A percentile compares a stretch with the other conserved stretches of the same genome.
These are phyloP conservation scores for Glaucopsyche alexis DNA, from an alignment of 2,888 invertebrate genomes.

Conservation along the genomic window DNA sequence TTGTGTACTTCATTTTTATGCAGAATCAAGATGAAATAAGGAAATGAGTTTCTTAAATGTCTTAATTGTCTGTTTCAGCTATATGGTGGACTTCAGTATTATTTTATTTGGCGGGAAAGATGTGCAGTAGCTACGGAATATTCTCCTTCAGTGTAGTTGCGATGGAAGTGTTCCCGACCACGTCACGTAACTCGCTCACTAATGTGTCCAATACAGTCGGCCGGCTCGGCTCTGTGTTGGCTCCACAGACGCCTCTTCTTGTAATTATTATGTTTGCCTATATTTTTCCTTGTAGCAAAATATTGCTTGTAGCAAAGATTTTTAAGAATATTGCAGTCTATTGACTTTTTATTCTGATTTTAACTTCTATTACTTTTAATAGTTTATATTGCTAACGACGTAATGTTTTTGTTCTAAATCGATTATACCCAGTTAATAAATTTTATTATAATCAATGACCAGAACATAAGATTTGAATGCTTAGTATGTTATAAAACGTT, in stretches of 20 bases:
- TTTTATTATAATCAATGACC: too few relatives aligned
- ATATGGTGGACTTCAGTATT: conserved; percentile 66
- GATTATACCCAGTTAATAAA: too few relatives aligned
- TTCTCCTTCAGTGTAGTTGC: conserved; percentile 83
- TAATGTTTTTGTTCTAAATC: too few relatives aligned
- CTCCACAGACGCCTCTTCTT: conserved; percentile 83
- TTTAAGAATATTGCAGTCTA: not conserved
- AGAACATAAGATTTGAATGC: too few relatives aligned
- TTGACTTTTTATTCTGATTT: not conserved
- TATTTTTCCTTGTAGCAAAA: not conserved
- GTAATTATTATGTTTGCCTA: conserved; percentile 57
- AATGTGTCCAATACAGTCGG: conserved; percentile 84
- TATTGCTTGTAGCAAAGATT: not conserved
- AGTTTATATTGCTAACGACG: too few relatives aligned
- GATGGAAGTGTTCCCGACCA: conserved; percentile 85
- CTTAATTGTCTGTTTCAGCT: conserved; percentile 47
- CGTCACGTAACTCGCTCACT: conserved; percentile 82
- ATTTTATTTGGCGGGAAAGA: conserved; percentile 82
- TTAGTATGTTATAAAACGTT: too few relatives aligned
- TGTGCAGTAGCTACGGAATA: conserved; percentile 83
- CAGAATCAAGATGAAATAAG: too few relatives aligned
- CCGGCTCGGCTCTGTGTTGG: conserved; percentile 82
- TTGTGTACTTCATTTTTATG: too few relatives aligned
- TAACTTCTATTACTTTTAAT: too few relatives aligned
- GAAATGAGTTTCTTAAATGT: not conserved